phyloP scores from a whole-genome alignment of 2,113 vertebrate genomes.

The Sinocyclocheilus grahami region DNA sequence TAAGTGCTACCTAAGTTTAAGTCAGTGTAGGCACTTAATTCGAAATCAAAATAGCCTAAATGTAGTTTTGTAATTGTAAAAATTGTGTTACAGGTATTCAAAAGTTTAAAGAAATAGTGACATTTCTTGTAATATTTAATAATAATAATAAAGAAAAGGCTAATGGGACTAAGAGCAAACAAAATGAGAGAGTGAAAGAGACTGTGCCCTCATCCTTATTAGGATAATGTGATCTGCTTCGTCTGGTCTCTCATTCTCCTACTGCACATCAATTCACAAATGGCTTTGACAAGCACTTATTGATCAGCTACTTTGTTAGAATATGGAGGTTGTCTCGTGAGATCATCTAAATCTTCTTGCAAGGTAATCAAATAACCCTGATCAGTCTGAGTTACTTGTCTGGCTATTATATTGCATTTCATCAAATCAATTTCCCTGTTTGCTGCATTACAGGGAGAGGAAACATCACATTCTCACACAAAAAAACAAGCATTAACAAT shows the following conservation, averaged over 20 bases:
- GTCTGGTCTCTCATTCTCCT: conserved; percentile 32
- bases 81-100: not conserved
- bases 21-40: no score
- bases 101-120: not conserved
- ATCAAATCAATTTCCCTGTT: conserved; percentile 47
- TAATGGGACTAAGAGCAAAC: not conserved
- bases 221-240: conserved; percentile 17
- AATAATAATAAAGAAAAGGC: not conserved
- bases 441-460: conserved; percentile 17
- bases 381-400: conserved; percentile 37
- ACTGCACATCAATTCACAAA: conserved; percentile 37
- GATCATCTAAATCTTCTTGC: conserved; percentile 43
- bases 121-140: not conserved
- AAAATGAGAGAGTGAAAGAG: not conserved
- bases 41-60: not conserved
- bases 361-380: conserved; percentile 49
- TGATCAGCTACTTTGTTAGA: conserved; percentile 54
- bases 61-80: not conserved
- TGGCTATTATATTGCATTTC: conserved; percentile 48
- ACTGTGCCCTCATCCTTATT: conserved; percentile 25
- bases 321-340: conserved; percentile 43
- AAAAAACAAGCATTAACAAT: conserved; percentile 3
- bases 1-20: no score
- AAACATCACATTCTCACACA: conserved; percentile 19
- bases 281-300: conserved; percentile 44